phyloP scores from a whole-genome alignment of 1,140 invertebrate species.

The Trichonephila clavata region DNA sequence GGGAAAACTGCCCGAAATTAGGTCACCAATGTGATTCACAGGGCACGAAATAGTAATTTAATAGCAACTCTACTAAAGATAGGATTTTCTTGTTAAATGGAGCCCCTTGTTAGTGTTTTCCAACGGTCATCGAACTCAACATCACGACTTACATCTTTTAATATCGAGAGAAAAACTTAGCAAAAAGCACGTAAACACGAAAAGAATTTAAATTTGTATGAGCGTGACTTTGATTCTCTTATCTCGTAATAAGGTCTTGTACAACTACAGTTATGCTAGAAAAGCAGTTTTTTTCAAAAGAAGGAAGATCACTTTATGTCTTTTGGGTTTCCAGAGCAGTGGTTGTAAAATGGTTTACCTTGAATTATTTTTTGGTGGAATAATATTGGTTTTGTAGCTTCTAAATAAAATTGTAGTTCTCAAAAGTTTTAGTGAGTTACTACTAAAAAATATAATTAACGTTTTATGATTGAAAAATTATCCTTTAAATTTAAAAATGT shows the following conservation, averaged over 20 bases:
- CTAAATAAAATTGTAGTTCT: too few species aligned
- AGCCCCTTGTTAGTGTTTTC: background rate
- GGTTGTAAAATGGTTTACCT: too few species aligned
- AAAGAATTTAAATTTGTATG: background rate
- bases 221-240: background rate
- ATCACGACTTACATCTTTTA: background rate
- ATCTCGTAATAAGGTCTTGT: background rate
- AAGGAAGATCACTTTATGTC: too few species aligned
- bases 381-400: too few species aligned
- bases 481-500: too few species aligned
- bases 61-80: background rate
- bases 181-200: background rate
- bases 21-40: constrained; percentile 1
- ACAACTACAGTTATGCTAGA: too few species aligned
- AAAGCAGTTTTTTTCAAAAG: too few species aligned
- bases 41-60: constrained; percentile 12
- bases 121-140: background rate
- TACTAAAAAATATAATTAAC: too few species aligned
- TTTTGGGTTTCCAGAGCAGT: too few species aligned
- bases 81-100: background rate
- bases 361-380: too few species aligned
- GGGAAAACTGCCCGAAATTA: background rate
- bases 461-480: too few species aligned
- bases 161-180: background rate
- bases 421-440: too few species aligned